Evolutionary conservation across 2,113 vertebrate genomes (phyloP), one percentile per base, ranked within the genome.

Genomic region (Peromyscus californicus): DNA sequence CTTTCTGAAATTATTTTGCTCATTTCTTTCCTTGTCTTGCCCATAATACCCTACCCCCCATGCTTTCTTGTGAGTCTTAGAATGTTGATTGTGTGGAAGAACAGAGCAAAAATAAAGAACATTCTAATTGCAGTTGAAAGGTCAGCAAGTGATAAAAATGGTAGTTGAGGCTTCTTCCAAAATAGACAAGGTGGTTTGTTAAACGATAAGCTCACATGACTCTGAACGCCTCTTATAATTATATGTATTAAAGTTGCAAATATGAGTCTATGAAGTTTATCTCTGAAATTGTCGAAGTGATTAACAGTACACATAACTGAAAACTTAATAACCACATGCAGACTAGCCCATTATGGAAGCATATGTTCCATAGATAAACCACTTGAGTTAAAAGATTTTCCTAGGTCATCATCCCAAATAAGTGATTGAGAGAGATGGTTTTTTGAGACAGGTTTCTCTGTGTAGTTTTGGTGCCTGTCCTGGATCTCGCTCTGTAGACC

Each of bases 21-120:
- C 39, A 70, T 95, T 96, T 92, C 29, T 82, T 95, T 89, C 2
- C 63, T 96, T 93, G 54, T n/a, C 69, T 63, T 90, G 82, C 24
- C 78, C 29, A 76, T 63, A 3, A 61, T 72, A n/a, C 51, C 19
- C 51, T 51, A n/a, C 7, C 45, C 22, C 54, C n/a, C 48, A 36
- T 92, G 72, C 51, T 93, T 76, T 74, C 65, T 92, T 97, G 21
- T 92, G 82, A 94, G 69, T 96, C 87, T 97, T 93, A 36, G 54
- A 85, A 57, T 54, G 10, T 84, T 84, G 87, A 48, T 79, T 85
- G 57, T 93, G 57, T 70, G 72, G 91, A 95, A 89, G 59, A 86
- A 86, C 31, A 70, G 24, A 97, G 59, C 48, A 89, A 59, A 65
- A 61, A 51, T 39, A 93, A 48, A 85, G 80, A 67, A 65, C 21